Evolutionary conservation across 2,888 invertebrate species (phyloP).

Genomic region (Synergus gifuensis): DNA sequence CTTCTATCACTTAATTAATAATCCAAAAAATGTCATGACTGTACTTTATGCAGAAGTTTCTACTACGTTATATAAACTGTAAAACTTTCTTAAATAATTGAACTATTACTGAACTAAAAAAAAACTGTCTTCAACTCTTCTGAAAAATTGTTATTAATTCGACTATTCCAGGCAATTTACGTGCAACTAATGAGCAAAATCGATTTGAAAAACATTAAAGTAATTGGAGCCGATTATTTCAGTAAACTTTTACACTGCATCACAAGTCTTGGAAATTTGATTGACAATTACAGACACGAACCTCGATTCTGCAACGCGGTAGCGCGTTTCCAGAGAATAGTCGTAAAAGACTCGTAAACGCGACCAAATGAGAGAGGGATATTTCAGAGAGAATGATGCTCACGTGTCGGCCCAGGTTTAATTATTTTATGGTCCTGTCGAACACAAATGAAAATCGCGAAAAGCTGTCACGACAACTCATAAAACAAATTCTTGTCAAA

Average conservation of each 20-base stretch:
- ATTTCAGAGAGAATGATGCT: not conserved
- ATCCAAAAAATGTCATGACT: not conserved
- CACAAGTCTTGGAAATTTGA: constrained; percentile 13
- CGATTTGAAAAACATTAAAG: not conserved
- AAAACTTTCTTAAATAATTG: too few relatives aligned
- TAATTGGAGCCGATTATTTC: constrained; percentile 4
- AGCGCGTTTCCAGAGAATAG: constrained; percentile 13
- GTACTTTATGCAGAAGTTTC: not conserved
- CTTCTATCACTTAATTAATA: too few relatives aligned
- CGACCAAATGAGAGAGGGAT: constrained; percentile 20
- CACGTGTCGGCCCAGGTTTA: constrained; percentile 4
- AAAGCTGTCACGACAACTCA: constrained; percentile 20
- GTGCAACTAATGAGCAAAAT: constrained; percentile 6
- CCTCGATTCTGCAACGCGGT: constrained; percentile 5
- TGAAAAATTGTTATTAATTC: not conserved
- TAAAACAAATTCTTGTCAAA: constrained; percentile 9
- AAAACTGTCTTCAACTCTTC: too few relatives aligned
- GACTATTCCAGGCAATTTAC: not conserved
- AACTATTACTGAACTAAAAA: too few relatives aligned
- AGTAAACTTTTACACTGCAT: constrained; percentile 22
- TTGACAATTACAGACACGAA: constrained; percentile 10
- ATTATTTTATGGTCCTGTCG: constrained; percentile 17
- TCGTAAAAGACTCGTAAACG: constrained; percentile 26
- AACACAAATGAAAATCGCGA: constrained; percentile 26
- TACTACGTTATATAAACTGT: not conserved